These are phyloP conservation scores for Teleopsis dalmanni DNA, from an alignment of 1,140 invertebrate species.

Conservation along the genomic window DNA sequence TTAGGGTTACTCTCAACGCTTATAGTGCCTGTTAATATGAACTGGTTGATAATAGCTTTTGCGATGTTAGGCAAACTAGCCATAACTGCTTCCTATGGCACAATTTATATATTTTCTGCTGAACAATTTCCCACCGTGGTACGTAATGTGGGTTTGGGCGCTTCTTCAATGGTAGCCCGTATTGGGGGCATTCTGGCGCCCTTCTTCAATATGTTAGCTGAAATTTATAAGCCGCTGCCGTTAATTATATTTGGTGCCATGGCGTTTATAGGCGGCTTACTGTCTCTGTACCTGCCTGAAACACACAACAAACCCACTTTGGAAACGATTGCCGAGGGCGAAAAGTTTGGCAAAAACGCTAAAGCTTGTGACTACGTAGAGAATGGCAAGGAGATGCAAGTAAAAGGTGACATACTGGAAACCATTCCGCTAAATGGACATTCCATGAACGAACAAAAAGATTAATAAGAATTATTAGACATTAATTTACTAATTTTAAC, in stretches of 20 bases:
- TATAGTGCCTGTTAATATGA: constrained; percentile 51
- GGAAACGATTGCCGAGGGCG: constrained; percentile 66
- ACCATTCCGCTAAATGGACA: constrained; percentile 10
- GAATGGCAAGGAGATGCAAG: no score
- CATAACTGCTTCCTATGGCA: constrained; percentile 71
- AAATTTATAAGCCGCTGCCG: constrained; percentile 59
- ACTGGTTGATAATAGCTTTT: constrained; percentile 55
- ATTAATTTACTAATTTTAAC: background rate
- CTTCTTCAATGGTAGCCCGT: constrained; percentile 67
- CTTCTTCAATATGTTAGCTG: constrained; percentile 58
- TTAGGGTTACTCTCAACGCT: constrained; percentile 53
- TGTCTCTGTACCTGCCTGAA: constrained; percentile 66
- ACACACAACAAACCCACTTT: constrained; percentile 66
- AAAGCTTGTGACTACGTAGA: constrained; percentile 20
- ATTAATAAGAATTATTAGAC: background rate
- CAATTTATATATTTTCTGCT: constrained; percentile 71
- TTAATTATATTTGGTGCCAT: constrained; percentile 63
- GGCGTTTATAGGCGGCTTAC: constrained; percentile 55
- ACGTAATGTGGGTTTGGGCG: constrained; percentile 68
- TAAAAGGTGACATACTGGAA: constrained; percentile 7
- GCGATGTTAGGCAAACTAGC: constrained; percentile 77
- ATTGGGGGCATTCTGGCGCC: constrained; percentile 71
- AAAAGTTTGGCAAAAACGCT: constrained; percentile 52
- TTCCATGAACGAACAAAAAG: background rate
- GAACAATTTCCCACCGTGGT: constrained; percentile 81